Conservation (phyloP, 92 coral and sea anemone genomes). For the Parazoanthus atlanticus region DNA sequence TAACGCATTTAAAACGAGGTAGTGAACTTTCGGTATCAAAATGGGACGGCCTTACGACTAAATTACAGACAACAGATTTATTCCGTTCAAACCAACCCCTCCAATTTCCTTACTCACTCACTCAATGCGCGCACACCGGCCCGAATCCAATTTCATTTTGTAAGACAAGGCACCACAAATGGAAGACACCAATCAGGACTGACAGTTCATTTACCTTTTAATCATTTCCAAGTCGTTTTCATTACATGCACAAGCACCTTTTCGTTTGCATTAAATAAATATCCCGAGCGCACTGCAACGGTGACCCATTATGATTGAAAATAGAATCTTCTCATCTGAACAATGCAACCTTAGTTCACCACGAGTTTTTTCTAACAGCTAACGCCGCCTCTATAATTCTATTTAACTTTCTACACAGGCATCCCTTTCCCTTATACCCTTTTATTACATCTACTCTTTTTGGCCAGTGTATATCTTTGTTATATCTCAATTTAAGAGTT, state of each 20-base stretch:
- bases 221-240: neutral
- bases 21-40: too few species aligned
- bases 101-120: too few species aligned
- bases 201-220: conserved; percentile 31
- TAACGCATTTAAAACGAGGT: too few species aligned
- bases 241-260: neutral
- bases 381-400: neutral
- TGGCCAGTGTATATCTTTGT: too few species aligned
- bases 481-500: neutral
- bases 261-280: neutral
- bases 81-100: too few species aligned
- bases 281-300: neutral
- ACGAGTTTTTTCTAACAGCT: neutral
- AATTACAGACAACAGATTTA: too few species aligned
- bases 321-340: neutral
- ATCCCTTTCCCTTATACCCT: too few species aligned
- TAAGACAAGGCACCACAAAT: neutral
- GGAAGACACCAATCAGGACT: too few species aligned
- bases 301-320: neutral
- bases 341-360: neutral
- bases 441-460: neutral
- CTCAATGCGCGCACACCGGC: neutral
- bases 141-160: neutral
- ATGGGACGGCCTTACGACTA: too few species aligned
- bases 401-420: too few species aligned